phyloP scores from a whole-genome alignment of 1,140 invertebrate species.

The Pygmarrhopalites habei region DNA sequence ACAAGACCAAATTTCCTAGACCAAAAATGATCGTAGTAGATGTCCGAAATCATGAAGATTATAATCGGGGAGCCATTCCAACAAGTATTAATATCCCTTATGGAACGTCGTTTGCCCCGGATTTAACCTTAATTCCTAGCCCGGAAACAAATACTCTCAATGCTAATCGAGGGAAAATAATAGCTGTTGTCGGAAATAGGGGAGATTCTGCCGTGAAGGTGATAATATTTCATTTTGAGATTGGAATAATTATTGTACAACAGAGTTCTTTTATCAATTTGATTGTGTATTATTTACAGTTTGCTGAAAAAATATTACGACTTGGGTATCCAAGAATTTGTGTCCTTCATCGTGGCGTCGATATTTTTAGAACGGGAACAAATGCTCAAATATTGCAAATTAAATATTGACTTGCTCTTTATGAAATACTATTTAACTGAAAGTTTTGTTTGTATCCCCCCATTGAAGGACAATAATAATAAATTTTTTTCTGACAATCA shows the following conservation, averaged over 20 bases:
- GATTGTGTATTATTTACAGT: slow-evolving; percentile 43
- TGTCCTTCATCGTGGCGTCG: slow-evolving; percentile 51
- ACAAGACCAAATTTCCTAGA: slow-evolving; percentile 49
- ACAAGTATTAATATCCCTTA: slow-evolving; percentile 81
- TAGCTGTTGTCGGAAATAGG: slow-evolving; percentile 69
- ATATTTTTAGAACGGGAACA: slow-evolving; percentile 48
- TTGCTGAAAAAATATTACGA: slow-evolving; percentile 49
- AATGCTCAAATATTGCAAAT: too few relatives aligned
- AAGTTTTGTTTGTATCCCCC: not conserved
- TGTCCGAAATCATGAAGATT: slow-evolving; percentile 63
- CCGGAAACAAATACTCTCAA: slow-evolving; percentile 55
- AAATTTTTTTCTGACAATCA: too few relatives aligned
- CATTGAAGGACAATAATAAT: too few relatives aligned
- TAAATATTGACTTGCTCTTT: too few relatives aligned
- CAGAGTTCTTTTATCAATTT: slow-evolving; percentile 31
- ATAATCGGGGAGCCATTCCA: slow-evolving; percentile 62
- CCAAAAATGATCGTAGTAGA: slow-evolving; percentile 67
- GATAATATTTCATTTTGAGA: too few relatives aligned
- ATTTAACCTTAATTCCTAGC: slow-evolving; percentile 55
- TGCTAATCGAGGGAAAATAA: slow-evolving; percentile 55
- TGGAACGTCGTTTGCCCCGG: slow-evolving; percentile 56
- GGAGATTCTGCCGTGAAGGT: slow-evolving; percentile 68
- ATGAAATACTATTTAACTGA: not conserved
- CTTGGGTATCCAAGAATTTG: slow-evolving; percentile 49
- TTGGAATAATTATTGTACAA: too few relatives aligned